Evolutionary conservation across 2,797 vertebrate genomes (phyloP).

Genomic region (Choloepus didactylus): DNA sequence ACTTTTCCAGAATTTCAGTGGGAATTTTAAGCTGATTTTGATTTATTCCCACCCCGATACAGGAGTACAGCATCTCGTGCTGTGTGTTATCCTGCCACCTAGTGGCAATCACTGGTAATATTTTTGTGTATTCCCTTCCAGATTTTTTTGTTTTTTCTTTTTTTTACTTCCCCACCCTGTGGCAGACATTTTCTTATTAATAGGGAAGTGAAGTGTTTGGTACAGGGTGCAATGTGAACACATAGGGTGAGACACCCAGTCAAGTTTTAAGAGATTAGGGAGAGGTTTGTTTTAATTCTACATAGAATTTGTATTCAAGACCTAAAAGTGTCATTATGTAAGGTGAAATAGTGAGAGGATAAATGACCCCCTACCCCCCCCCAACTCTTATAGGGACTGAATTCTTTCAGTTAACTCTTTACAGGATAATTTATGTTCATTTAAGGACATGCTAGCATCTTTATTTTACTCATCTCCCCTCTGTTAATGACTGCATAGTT

Average conservation of each 20-base stretch:
- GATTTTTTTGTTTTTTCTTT: neutral
- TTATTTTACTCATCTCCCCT: neutral
- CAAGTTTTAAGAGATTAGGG: slow-evolving; percentile 45
- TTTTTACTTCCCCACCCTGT: neutral
- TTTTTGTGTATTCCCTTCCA: neutral
- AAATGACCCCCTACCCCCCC: neutral
- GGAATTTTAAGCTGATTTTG: slow-evolving; percentile 53
- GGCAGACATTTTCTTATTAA: slow-evolving; percentile 55
- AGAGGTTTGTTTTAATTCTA: slow-evolving; percentile 43
- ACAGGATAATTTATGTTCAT: neutral
- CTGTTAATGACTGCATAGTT: neutral
- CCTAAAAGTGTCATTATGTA: slow-evolving; percentile 25
- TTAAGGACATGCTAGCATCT: neutral
- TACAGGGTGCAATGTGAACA: slow-evolving; percentile 21
- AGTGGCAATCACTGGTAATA: slow-evolving; percentile 63
- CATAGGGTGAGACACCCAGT: neutral
- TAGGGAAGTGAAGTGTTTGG: slow-evolving; percentile 24
- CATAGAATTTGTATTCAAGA: slow-evolving; percentile 39
- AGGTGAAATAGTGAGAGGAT: slow-evolving; percentile 36
- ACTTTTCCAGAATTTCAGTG: slow-evolving; percentile 18
- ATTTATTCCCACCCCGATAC: neutral
- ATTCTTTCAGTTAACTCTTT: slow-evolving; percentile 39
- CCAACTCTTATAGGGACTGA: slow-evolving; percentile 14
- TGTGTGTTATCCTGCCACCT: slow-evolving; percentile 67
- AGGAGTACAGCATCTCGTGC: neutral